These are phyloP conservation scores for Cyanocitta stelleri DNA, from an alignment of 2,113 vertebrate species.

Conservation along the genomic window DNA sequence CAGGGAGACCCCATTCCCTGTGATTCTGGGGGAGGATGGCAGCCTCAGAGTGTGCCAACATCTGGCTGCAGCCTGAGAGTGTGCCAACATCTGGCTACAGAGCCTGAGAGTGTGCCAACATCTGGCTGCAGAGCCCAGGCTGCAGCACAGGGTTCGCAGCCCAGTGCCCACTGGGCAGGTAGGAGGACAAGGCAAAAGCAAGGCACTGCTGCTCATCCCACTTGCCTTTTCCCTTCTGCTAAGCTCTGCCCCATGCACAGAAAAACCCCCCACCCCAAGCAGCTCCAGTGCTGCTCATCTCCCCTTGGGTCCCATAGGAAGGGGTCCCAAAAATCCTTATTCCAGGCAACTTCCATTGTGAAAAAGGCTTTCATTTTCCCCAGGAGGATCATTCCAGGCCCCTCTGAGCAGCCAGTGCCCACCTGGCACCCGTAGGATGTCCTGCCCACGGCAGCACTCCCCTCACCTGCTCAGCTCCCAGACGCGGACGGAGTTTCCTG, in stretches of 20 bases:
- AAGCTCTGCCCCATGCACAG: background rate
- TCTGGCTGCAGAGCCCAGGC: background rate
- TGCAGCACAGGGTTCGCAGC: background rate
- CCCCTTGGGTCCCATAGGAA: background rate
- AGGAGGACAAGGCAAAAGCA: background rate
- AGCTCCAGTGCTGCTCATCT: background rate
- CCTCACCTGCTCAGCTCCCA: constrained; percentile 93
- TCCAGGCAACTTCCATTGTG: background rate
- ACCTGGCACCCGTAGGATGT: fast-evolving
- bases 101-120: background rate
- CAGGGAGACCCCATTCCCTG: background rate
- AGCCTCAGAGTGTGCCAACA: too few species aligned
- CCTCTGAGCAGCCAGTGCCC: background rate
- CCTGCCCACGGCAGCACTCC: background rate
- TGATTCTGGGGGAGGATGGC: background rate
- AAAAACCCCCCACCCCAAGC: background rate
- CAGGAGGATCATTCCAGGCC: background rate
- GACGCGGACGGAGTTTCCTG: constrained; percentile 87
- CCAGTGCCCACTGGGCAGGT: too few species aligned
- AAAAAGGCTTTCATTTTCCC: background rate
- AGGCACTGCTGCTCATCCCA: background rate
- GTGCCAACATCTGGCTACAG: background rate
- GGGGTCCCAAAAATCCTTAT: background rate
- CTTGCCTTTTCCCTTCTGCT: background rate
- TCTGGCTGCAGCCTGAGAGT: background rate